Base-by-base conservation (phyloP, 2,888 invertebrate genomes). In the Nemoura dubitans region DNA sequence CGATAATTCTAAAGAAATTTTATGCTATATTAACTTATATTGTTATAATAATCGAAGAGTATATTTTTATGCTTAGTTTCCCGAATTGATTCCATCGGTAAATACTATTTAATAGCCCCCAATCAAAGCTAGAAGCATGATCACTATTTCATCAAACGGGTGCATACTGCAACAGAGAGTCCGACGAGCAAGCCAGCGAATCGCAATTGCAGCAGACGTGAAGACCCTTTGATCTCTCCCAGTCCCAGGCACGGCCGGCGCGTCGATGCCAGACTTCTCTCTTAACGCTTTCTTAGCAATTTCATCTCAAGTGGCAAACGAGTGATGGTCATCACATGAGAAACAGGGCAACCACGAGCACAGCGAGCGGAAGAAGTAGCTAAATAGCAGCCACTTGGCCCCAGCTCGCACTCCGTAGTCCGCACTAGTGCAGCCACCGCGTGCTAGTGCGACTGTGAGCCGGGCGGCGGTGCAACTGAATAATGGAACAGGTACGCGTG, bases 401-500 rank as follows among this genome's bases (percentile, higher is more conserved):
- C 36, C 36, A 36, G 36, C 36, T 36, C 10, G 5, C 36, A 36
- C 5, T 10, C 10, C 36, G 5, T 36, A 36, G 36, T n/a, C n/a
- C n/a, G n/a, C n/a, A n/a, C n/a, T n/a, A n/a, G n/a, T 10, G 36
- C 36, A 36, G 36, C 5, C 36, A 36, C 2, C 14, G 59, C 59
- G 16, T 3, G 16, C 2, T 3, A 10, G 59, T 10, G 21, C 21
- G 14, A 3, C 59, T 59, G 59, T 21, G 59, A 7, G 59, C 59
- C n/a, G n/a, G n/a, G n/a, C n/a, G n/a, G 36, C 83, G 83, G n/a
- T 83, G 43, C 83, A 83, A 26, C 83, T 83, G 83, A 83, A 83
- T 83, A 83, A 83, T 83, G 83, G 83, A 83, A 42, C 42, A 83
- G 83, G 83, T 83, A 42, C 83, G 83, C 42, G 30, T 83, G 83